Percentiles rank a stretch among this genome's conserved stretches.
These are phyloP conservation scores for Ommatoiulus sabulosus DNA, from an alignment of 2,888 invertebrate species.

Conservation along the genomic window DNA sequence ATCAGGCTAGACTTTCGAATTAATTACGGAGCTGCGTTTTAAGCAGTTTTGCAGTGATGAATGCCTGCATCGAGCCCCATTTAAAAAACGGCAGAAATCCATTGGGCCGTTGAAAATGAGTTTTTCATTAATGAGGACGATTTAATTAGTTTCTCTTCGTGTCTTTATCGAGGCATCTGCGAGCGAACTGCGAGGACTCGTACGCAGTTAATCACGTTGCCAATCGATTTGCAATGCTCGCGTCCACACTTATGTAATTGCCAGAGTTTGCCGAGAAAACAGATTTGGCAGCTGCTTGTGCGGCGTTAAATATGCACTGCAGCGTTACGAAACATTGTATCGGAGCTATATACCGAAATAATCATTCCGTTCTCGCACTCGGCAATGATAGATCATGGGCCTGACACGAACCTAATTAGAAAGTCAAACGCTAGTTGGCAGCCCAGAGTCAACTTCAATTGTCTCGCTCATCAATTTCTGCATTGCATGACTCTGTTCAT, in stretches of 20 bases:
- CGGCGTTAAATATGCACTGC: not conserved
- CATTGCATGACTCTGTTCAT: constrained; percentile 20
- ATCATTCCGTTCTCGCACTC: not conserved
- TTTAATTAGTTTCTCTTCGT: constrained; percentile 39
- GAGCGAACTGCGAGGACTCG: not conserved
- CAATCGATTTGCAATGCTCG: constrained; percentile 38
- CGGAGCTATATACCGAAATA: not conserved
- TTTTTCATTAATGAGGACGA: constrained; percentile 48
- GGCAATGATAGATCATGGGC: constrained; percentile 18
- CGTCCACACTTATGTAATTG: constrained; percentile 46
- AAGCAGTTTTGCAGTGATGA: not conserved
- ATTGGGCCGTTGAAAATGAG: constrained; percentile 23
- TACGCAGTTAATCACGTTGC: constrained; percentile 21
- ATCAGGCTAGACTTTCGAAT: constrained; percentile 10
- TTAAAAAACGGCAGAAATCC: constrained; percentile 34
- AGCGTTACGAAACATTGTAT: not conserved
- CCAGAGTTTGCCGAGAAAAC: not conserved
- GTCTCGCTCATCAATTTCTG: constrained; percentile 14
- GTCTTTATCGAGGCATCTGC: constrained; percentile 35
- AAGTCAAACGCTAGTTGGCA: constrained; percentile 43
- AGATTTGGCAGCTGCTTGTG: not conserved
- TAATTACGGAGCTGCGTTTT: not conserved
- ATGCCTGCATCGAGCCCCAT: not conserved
- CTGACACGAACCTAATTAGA: constrained; percentile 38
- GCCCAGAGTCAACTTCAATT: constrained; percentile 18